A percentile compares a stretch with the other conserved stretches of the same genome.
These are phyloP conservation scores for Drosophila kanekoi DNA, from an alignment of 2,888 invertebrate genomes.

Conservation along the genomic window DNA sequence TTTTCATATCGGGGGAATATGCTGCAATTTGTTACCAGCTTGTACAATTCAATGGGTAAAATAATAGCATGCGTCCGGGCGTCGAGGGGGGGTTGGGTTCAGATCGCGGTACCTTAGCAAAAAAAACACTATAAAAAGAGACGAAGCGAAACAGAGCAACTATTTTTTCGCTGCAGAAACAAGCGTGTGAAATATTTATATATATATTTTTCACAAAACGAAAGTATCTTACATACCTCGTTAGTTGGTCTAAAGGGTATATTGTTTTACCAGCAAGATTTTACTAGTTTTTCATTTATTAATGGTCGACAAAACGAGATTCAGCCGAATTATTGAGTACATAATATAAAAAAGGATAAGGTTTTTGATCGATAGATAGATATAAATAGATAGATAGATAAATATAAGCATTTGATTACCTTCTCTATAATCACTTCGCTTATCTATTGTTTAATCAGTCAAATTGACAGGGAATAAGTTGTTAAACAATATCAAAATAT, in stretches of 20 bases:
- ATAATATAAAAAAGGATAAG: too few species aligned
- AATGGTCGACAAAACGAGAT: too few species aligned
- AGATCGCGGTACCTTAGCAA: constrained; percentile 29
- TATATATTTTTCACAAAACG: constrained; percentile 20
- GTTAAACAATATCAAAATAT: too few species aligned
- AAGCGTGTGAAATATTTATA: constrained; percentile 65
- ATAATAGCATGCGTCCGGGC: constrained; percentile 45
- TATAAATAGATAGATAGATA: too few species aligned
- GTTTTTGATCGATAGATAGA: too few species aligned
- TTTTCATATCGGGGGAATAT: constrained; percentile 41
- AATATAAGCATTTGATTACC: too few species aligned
- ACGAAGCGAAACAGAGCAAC: constrained; percentile 29
- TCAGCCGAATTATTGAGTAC: too few species aligned
- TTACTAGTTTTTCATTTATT: background rate
- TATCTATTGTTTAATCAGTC: too few species aligned
- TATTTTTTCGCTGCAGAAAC: constrained; percentile 42
- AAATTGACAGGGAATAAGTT: too few species aligned
- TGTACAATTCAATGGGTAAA: constrained; percentile 56
- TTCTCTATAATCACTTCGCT: too few species aligned
- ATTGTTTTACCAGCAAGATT: too few species aligned
- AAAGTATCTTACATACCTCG: background rate
- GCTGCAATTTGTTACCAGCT: constrained; percentile 60
- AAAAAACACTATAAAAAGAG: constrained; percentile 14
- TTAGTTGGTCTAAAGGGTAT: background rate
- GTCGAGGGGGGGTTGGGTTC: constrained; percentile 17